Base-by-base conservation (phyloP, 2,113 vertebrate species). In the Synodontis membranacea region DNA sequence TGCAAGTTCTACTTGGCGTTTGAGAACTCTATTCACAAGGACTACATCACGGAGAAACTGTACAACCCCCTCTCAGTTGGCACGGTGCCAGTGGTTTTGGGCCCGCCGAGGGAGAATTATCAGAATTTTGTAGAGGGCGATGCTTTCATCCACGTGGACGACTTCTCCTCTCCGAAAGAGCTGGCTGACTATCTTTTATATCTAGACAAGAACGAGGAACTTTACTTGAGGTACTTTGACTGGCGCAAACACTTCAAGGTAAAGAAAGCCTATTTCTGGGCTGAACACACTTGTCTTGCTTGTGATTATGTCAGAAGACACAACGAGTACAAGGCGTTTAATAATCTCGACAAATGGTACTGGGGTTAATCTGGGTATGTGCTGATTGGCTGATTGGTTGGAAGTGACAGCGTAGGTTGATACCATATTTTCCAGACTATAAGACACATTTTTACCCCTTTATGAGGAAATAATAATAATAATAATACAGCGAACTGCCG, bases 1-100 rank as follows among this genome's bases (percentile, higher is more conserved):
- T 99, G 98, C 90, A 99, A 99, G 86, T 99, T 99, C 92, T 99
- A 99, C 88, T 95, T 99, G 93, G 95, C 97, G 0, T 99, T 99
- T 89, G 98, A 99, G 94, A 99, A 99, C 92, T 99, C 98, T 39
- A 97, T 97, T 89, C 98, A 99, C 93, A 98, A 97, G 92, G 98
- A 99, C 95, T 97, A 99, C 87, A 99, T 99, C 89, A 99, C 97
- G 0, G 97, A 99, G 91, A 99, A 99, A 94, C 96, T 99, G 86
- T 99, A 97, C 92, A 98, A 99, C 92, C 97, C 97, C 11, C 95
- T 99, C 52, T 94, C 97, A 23, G 96, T 98, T 4, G 97, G 97
- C 54, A 96, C 97, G 14, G 97, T 99, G 62, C 98, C 98, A 14
- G 94, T 99, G 72, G 98, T 99, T 85, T 88, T 99, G 1, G 98